These are phyloP conservation scores for Rhogogaster chlorosoma DNA, from an alignment of 2,888 invertebrate species.

Conservation along the genomic window DNA sequence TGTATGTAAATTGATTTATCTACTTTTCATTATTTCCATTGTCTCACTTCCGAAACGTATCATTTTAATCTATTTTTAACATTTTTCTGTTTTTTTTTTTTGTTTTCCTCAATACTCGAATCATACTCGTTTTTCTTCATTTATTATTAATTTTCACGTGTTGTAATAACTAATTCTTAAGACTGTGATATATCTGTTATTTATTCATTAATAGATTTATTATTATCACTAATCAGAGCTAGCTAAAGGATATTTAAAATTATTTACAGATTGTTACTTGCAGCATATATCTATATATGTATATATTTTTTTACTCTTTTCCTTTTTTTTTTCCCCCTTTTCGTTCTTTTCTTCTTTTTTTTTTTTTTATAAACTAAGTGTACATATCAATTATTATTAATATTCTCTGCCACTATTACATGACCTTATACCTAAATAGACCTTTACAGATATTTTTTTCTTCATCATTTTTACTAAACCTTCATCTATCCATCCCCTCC, in stretches of 20 bases:
- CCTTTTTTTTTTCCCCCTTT: not conserved
- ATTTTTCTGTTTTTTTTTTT: not conserved
- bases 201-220: not conserved
- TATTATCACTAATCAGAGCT: not conserved
- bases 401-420: not conserved
- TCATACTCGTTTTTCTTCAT: constrained; percentile 39
- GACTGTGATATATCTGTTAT: not conserved
- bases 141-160: constrained; percentile 4
- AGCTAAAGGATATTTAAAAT: constrained; percentile 9
- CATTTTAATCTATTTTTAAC: not conserved
- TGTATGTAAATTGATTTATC: not conserved
- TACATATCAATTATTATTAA: not conserved
- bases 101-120: not conserved
- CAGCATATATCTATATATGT: constrained; percentile 7
- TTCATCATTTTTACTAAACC: not conserved
- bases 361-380: not conserved
- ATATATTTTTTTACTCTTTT: not conserved
- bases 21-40: not conserved
- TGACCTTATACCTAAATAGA: not conserved
- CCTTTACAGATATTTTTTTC: not conserved
- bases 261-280: constrained; percentile 47
- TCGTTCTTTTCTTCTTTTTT: not conserved
- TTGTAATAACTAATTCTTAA: not conserved
- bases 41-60: not conserved
- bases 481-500: not conserved